Evolutionary conservation across 2,888 invertebrate genomes (phyloP).

Genomic region (Litoditis marina): DNA sequence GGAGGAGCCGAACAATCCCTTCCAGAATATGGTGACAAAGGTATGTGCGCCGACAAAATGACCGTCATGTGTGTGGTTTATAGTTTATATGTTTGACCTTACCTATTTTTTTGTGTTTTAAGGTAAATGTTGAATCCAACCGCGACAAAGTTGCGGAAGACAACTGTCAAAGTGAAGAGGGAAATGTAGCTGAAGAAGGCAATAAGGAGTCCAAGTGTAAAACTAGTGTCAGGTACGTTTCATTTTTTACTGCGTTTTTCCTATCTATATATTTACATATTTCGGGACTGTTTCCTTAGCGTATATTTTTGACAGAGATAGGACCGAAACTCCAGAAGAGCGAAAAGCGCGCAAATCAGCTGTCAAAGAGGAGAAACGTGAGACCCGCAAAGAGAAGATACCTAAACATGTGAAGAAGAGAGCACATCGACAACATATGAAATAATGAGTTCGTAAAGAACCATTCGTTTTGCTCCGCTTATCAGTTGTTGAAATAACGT

Average conservation of each 20-base stretch:
- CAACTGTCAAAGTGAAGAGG: conserved; percentile 23
- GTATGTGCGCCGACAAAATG: too few relatives aligned
- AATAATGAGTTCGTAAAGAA: too few relatives aligned
- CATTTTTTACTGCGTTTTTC: too few relatives aligned
- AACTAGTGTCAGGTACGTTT: too few relatives aligned
- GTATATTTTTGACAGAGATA: conserved; percentile 14
- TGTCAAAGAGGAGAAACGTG: conserved; percentile 82
- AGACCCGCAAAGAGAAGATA: conserved; percentile 80
- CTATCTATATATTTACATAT: too few relatives aligned
- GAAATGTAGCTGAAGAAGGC: conserved; percentile 20
- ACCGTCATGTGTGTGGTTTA: too few relatives aligned
- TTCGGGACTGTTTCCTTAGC: too few relatives aligned
- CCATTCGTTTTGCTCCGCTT: conserved; percentile 3
- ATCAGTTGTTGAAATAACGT: background rate
- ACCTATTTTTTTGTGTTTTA: background rate
- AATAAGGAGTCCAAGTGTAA: too few relatives aligned
- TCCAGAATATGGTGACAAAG: conserved; percentile 78
- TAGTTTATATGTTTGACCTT: background rate
- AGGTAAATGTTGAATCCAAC: conserved; percentile 16
- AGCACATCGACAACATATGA: conserved; percentile 68
- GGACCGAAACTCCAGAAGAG: conserved; percentile 42
- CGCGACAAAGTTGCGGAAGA: conserved; percentile 22
- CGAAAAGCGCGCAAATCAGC: conserved; percentile 74
- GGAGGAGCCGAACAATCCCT: conserved; percentile 68
- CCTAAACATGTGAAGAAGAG: conserved; percentile 91